Percentiles rank a stretch among this genome's conserved stretches.
Conservation (phyloP, 2,888 invertebrate genomes). For the Hesperia comma region DNA sequence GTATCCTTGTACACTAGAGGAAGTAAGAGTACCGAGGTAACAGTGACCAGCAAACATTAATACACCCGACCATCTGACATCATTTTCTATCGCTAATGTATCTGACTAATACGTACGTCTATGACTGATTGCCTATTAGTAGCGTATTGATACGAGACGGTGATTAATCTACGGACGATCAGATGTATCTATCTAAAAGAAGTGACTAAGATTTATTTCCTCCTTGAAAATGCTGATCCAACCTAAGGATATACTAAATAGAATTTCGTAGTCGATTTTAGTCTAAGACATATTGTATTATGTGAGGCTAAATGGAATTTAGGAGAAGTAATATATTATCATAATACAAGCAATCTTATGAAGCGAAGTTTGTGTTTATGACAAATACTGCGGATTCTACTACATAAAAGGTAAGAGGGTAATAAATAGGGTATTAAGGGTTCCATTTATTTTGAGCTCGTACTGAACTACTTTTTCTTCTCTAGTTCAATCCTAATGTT, state of each 20-base stretch:
- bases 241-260: constrained; percentile 24
- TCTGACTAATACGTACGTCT: constrained; percentile 30
- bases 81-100: constrained; percentile 29
- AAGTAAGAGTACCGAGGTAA: constrained; percentile 49
- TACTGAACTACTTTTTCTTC: no score
- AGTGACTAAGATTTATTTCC: constrained; percentile 36
- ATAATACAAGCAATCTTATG: no score
- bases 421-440: no score
- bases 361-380: background rate
- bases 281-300: background rate
- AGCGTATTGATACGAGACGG: constrained; percentile 31
- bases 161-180: constrained; percentile 34
- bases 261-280: constrained; percentile 11
- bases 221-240: constrained; percentile 31
- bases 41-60: constrained; percentile 28
- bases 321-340: background rate
- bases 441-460: no score
- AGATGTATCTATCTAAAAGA: constrained; percentile 31
- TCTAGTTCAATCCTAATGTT: no score
- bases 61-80: constrained; percentile 26
- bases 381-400: constrained; percentile 1
- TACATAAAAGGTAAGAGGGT: no score
- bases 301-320: background rate
- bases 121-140: constrained; percentile 36
- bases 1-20: constrained; percentile 50